Conservation (phyloP, 1,140 invertebrate species). For the Archegozetes longisetosus region DNA sequence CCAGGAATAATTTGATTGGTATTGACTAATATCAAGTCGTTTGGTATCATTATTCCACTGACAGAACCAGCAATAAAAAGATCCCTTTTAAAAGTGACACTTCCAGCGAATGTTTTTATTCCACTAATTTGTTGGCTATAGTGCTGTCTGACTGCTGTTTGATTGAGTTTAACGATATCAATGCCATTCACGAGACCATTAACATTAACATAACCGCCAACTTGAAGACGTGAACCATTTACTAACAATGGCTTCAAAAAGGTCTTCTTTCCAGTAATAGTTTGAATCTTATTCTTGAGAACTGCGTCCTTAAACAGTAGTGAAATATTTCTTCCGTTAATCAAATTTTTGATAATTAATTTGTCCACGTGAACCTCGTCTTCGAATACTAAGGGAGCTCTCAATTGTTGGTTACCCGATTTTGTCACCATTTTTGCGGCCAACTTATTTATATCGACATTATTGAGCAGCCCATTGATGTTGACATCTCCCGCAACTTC, state of each 20-base stretch:
- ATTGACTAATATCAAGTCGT: neutral
- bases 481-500: neutral
- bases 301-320: slow-evolving; percentile 2
- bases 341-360: neutral
- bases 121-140: neutral
- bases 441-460: neutral
- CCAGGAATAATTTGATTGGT: neutral
- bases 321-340: slow-evolving; percentile 1
- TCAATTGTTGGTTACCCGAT: neutral
- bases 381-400: neutral
- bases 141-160: neutral
- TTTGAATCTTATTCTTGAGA: neutral
- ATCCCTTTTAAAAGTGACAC: neutral
- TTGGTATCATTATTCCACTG: neutral
- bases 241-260: neutral
- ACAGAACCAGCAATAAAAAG: neutral
- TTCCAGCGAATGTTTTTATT: neutral
- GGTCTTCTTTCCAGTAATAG: neutral
- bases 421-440: neutral
- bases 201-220: neutral
- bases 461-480: neutral
- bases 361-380: neutral
- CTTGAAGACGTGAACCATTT: neutral
- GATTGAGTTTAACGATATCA: neutral
- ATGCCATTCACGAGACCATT: slow-evolving; percentile 3